Evolutionary conservation across 1,140 invertebrate species (phyloP).

Genomic region (Leptopilina clavipes): DNA sequence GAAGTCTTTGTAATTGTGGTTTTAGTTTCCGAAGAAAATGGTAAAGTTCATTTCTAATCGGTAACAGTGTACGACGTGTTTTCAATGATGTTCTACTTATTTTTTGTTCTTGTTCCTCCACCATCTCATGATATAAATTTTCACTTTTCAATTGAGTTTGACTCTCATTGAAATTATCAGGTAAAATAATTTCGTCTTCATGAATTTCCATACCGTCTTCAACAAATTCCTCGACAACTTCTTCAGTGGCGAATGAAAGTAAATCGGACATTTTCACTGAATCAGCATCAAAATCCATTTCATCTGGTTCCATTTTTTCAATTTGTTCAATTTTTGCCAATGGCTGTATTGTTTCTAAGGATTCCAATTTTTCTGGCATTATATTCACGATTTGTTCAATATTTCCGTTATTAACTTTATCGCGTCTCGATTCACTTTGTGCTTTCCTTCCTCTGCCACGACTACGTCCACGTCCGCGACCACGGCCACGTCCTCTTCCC

Average conservation of each 20-base stretch:
- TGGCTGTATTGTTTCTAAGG: neutral
- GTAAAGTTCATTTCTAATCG: slow-evolving; percentile 66
- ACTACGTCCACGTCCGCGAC: neutral
- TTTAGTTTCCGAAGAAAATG: slow-evolving; percentile 67
- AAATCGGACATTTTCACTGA: slow-evolving; percentile 36
- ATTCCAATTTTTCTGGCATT: neutral
- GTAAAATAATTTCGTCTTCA: slow-evolving; percentile 46
- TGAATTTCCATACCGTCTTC: slow-evolving; percentile 45
- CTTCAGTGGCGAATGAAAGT: slow-evolving; percentile 38
- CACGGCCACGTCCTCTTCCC: slow-evolving; percentile 33
- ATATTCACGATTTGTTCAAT: neutral
- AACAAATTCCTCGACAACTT: slow-evolving; percentile 45
- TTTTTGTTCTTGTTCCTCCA: neutral
- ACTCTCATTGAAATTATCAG: slow-evolving; percentile 45
- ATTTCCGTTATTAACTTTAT: neutral
- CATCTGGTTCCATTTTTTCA: slow-evolving; percentile 33
- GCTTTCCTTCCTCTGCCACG: slow-evolving; percentile 47
- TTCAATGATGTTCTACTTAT: slow-evolving; percentile 42
- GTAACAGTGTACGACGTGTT: slow-evolving; percentile 66
- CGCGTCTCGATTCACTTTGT: slow-evolving; percentile 24
- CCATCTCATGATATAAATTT: neutral
- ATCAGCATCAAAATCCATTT: slow-evolving; percentile 34
- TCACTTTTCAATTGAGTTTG: slow-evolving; percentile 36
- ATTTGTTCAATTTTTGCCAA: too few relatives aligned
- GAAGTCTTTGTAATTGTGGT: slow-evolving; percentile 67